Percentiles rank a stretch among this genome's conserved stretches.
These are phyloP conservation scores for Lepidochitona cinerea DNA, from an alignment of 2,888 invertebrate species.

Conservation along the genomic window DNA sequence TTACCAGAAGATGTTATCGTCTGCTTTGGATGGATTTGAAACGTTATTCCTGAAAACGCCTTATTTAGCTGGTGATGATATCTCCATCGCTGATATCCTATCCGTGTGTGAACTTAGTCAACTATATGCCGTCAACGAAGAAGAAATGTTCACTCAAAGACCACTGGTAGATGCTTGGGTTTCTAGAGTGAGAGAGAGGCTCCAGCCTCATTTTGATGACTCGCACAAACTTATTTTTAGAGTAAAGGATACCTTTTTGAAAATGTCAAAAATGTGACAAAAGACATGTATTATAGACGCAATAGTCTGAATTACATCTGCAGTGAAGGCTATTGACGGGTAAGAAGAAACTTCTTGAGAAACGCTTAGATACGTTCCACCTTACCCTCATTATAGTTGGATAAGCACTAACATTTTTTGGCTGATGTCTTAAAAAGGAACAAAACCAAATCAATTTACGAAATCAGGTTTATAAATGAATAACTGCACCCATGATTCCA, in stretches of 20 bases:
- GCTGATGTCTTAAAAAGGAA: too few relatives aligned
- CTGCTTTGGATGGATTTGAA: conserved; percentile 12
- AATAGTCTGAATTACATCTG: too few relatives aligned
- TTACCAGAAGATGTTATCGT: conserved; percentile 29
- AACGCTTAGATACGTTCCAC: too few relatives aligned
- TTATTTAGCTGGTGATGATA: conserved; percentile 54
- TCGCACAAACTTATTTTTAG: conserved; percentile 45
- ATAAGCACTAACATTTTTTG: too few relatives aligned
- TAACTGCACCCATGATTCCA: too few relatives aligned
- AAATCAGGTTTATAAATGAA: too few relatives aligned
- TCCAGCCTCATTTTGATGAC: conserved; percentile 55
- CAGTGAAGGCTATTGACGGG: too few relatives aligned
- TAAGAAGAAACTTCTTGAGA: too few relatives aligned
- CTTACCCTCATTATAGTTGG: too few relatives aligned
- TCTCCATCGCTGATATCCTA: conserved; percentile 64
- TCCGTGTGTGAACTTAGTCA: conserved; percentile 64
- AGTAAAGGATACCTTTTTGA: conserved; percentile 35
- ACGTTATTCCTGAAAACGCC: conserved; percentile 37
- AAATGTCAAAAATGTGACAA: background rate
- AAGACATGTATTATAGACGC: too few relatives aligned
- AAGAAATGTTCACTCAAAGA: conserved; percentile 47
- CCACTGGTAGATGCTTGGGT: conserved; percentile 57
- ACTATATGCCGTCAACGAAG: conserved; percentile 52
- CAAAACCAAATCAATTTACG: too few relatives aligned
- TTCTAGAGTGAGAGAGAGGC: conserved; percentile 47